Evolutionary conservation across 2,888 invertebrate species (phyloP), one percentile per base, ranked within the genome.

Genomic region (Coleophora deauratella): DNA sequence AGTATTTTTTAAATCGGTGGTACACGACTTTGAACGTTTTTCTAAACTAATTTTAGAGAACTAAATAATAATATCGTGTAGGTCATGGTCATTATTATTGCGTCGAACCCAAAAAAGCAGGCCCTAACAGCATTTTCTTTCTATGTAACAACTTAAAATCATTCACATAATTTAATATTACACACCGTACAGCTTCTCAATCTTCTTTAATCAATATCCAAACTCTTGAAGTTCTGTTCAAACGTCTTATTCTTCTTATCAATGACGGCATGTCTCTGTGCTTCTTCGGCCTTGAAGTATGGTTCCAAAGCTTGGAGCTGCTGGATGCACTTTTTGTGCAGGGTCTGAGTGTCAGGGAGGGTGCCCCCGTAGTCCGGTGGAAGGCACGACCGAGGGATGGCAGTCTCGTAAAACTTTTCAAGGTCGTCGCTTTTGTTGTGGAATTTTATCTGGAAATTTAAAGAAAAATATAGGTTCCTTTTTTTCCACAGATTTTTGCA

Each of bases 161-260:
- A n/a, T n/a, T n/a, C n/a, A n/a, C n/a, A n/a, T n/a, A n/a, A n/a
- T n/a, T n/a, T n/a, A n/a, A n/a, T n/a, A n/a, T n/a, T 21, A 21
- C 21, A 21, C 21, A 21, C 21, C 21, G 6, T 21, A 31, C 10
- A 31, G 1, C 10, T 11, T 31, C n/a, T n/a, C n/a, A n/a, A n/a
- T n/a, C n/a, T n/a, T 10, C 12, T 21, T 12, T 78, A 92, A 77
- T 92, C 92, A 46, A 92, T 90, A 35, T 91, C 90, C 30, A 92
- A 65, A 57, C 91, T 91, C 55, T 91, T 91, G 56, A 93, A 92
- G 7, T 89, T 90, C 33, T 90, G 90, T 50, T 91, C 91, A 47
- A 91, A 84, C 0, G 90, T 91, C 33, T 79, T 80, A 7, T 80
- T 79, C 6, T 74, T 46, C 49, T 84, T 82, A 42, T 77, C 77